Base-by-base conservation (phyloP, 2,888 invertebrate genomes). In the Lissocephala sabroskyi region DNA sequence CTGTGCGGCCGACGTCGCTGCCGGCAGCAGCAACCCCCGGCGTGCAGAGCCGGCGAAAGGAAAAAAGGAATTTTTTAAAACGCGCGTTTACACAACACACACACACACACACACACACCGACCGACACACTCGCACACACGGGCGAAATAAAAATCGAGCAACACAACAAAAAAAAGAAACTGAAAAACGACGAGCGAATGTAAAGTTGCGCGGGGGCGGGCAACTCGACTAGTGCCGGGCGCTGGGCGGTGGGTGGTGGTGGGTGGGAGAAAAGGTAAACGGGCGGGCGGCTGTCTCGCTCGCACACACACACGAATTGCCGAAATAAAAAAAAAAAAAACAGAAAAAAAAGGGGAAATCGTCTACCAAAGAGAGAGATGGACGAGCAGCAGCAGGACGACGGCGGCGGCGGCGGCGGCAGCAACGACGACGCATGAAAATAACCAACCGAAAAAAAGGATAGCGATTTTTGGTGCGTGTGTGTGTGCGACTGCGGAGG, bases 241-340 rank as follows among this genome's bases (percentile, higher is more conserved):
- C n/a, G n/a, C n/a, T n/a, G n/a, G n/a, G n/a, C n/a, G n/a, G n/a
- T n/a, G n/a, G n/a, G n/a, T n/a, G n/a, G n/a, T n/a, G n/a, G n/a
- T n/a, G n/a, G n/a, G n/a, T n/a, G n/a, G n/a, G n/a, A 57, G 74
- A 62, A 70, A 70, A 66, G 74, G 75, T 74, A 67, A 74, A 65
- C 63, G 59, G 63, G 56, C 52, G 41, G 45, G 56, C 9, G 18
- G 14, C 35, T 14, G 18, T 11, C 37, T 18, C 19, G n/a, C 18
- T 18, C 23, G 19, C 6, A 39, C 3, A 41, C 13, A 5, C 5
- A 10, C 3, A 10, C 47, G 52, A 33, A 49, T 47, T 49, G 45
- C n/a, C n/a, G n/a, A n/a, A n/a, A n/a, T 73, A 56, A 66, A 64
- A 68, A 67, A 61, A 53, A 16, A 4, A 35, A 35, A 49, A 39